These are phyloP conservation scores for Dicentrarchus labrax DNA, from an alignment of 2,113 vertebrate genomes.

Conservation along the genomic window DNA sequence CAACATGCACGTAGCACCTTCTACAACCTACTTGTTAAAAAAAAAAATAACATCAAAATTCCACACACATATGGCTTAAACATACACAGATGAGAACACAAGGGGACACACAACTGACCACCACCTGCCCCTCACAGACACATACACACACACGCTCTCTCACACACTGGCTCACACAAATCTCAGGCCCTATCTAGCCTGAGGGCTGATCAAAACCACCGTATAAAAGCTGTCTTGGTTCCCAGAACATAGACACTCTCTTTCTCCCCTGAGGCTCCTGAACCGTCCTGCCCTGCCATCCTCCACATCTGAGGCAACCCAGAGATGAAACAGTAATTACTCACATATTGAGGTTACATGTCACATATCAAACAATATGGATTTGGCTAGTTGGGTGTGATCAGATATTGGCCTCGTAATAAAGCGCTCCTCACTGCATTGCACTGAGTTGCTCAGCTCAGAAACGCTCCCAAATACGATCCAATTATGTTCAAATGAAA, in stretches of 20 bases:
- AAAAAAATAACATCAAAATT: background rate
- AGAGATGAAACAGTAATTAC: slow-evolving; percentile 72
- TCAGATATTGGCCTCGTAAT: slow-evolving; percentile 65
- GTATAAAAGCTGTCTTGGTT: slow-evolving; percentile 63
- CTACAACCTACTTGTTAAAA: background rate
- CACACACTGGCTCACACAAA: slow-evolving; percentile 19
- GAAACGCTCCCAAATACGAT: slow-evolving; percentile 21
- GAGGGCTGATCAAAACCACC: slow-evolving; percentile 57
- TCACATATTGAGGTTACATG: slow-evolving; percentile 69
- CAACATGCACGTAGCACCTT: background rate
- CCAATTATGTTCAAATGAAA: background rate
- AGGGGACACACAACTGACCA: slow-evolving; percentile 8
- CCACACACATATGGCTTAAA: background rate
- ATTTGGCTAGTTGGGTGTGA: slow-evolving; percentile 54
- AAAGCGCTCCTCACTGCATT: slow-evolving; percentile 37
- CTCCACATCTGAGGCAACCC: slow-evolving; percentile 62
- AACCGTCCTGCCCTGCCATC: slow-evolving; percentile 52
- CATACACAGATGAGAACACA: slow-evolving; percentile 2
- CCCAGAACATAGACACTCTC: slow-evolving; percentile 42
- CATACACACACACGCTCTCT: background rate
- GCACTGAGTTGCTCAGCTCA: slow-evolving; percentile 22
- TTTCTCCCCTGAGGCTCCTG: slow-evolving; percentile 36
- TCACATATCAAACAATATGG: slow-evolving; percentile 76
- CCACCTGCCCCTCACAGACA: background rate
- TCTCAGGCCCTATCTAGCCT: slow-evolving; percentile 11